Conservation (phyloP, 2,113 vertebrate genomes). For the Charadrius vociferus region DNA sequence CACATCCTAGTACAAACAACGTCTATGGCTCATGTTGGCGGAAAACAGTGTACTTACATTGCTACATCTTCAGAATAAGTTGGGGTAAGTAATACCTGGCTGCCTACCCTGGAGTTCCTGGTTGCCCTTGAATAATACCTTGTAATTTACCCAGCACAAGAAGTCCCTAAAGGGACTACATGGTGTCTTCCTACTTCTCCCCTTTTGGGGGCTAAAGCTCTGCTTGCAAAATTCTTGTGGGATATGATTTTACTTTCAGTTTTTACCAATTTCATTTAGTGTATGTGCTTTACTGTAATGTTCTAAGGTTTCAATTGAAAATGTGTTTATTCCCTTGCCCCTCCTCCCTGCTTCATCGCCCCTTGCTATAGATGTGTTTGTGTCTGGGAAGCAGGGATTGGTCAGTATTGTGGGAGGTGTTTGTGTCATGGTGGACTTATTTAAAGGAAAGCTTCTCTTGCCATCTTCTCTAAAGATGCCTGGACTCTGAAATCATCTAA, state of each 20-base stretch:
- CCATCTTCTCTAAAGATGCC: background rate
- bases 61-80: background rate
- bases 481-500: conserved; percentile 18
- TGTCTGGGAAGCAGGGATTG: background rate
- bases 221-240: background rate
- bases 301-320: background rate
- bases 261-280: background rate
- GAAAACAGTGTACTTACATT: background rate
- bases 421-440: background rate
- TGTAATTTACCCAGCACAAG: background rate
- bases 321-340: background rate
- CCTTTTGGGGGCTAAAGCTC: background rate
- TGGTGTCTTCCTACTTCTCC: background rate
- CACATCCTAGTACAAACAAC: rapidly evolving
- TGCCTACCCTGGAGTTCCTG: background rate
- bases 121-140: background rate
- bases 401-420: background rate
- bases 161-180: background rate
- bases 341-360: background rate
- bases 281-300: background rate
- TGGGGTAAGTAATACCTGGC: background rate
- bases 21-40: background rate
- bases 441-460: conserved; percentile 11
- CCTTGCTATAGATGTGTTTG: background rate
- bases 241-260: background rate